Conservation (phyloP, 2,888 invertebrate genomes). For the Ichneumon xanthorius region DNA sequence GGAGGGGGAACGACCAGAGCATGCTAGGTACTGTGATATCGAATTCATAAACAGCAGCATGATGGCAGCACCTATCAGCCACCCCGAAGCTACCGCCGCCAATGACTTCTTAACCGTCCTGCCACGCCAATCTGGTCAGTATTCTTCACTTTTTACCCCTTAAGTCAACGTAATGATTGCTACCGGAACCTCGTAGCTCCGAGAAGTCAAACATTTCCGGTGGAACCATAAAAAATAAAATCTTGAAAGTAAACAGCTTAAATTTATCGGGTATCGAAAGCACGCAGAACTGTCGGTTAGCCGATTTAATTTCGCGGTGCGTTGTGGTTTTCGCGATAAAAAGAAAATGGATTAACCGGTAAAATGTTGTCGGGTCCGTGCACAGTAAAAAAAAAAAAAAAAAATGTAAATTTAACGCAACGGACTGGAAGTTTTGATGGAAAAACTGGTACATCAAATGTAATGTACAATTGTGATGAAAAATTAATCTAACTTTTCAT, state of each 20-base stretch:
- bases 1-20: slow-evolving; percentile 84
- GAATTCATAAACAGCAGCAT: slow-evolving; percentile 84
- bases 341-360: too few relatives aligned
- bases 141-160: slow-evolving; percentile 6
- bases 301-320: neutral
- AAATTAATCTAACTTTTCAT: too few relatives aligned
- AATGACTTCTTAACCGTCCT: slow-evolving; percentile 85
- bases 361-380: too few relatives aligned
- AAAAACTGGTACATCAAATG: too few relatives aligned
- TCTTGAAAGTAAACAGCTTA: neutral
- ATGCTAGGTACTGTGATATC: slow-evolving; percentile 85
- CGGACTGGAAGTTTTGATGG: too few relatives aligned
- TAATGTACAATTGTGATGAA: neutral
- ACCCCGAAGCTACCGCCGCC: slow-evolving; percentile 84
- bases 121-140: slow-evolving; percentile 84
- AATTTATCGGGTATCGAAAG: neutral
- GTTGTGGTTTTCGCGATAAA: too few relatives aligned
- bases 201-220: neutral
- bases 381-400: too few relatives aligned
- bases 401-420: too few relatives aligned
- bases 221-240: neutral
- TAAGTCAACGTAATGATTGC: neutral
- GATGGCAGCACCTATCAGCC: slow-evolving; percentile 84
- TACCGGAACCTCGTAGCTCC: neutral
- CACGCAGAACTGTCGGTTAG: too few relatives aligned